Evolutionary conservation across 2,888 invertebrate genomes (phyloP).

Genomic region (Aphidius colemani): DNA sequence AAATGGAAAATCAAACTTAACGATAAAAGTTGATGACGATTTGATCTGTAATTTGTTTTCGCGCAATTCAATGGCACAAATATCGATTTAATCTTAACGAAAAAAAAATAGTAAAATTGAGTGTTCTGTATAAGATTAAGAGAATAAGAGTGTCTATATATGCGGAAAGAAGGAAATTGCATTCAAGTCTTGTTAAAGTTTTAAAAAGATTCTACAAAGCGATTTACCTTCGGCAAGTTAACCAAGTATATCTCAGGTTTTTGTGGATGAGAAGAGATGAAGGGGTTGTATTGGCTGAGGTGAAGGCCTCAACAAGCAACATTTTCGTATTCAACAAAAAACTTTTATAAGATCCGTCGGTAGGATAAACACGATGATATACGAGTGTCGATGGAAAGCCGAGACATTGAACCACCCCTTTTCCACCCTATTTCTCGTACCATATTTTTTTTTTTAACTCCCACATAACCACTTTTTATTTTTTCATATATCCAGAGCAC

Average conservation of each 20-base stretch:
- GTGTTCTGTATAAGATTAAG: too few relatives aligned
- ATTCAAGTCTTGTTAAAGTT: constrained; percentile 38
- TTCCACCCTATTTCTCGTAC: constrained; percentile 20
- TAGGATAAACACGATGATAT: constrained; percentile 48
- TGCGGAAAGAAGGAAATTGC: constrained; percentile 47
- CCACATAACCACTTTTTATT: constrained; percentile 14
- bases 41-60: constrained; percentile 18
- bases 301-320: constrained; percentile 24
- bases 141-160: constrained; percentile 11
- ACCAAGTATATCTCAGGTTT: constrained; percentile 38
- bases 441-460: constrained; percentile 27
- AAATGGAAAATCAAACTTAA: neutral
- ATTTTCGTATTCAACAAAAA: constrained; percentile 30
- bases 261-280: constrained; percentile 13
- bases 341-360: constrained; percentile 29
- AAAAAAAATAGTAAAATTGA: constrained; percentile 16
- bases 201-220: constrained; percentile 25
- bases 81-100: constrained; percentile 20
- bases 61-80: constrained; percentile 19
- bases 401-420: constrained; percentile 51
- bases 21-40: neutral
- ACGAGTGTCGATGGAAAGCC: constrained; percentile 54
- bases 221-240: constrained; percentile 33
- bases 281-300: constrained; percentile 5
- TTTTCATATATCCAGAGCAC: constrained; percentile 10